A percentile compares a stretch with the other conserved stretches of the same genome.
Evolutionary conservation across 2,888 invertebrate genomes (phyloP).

Genomic region (Holacanthella duospinosa): DNA sequence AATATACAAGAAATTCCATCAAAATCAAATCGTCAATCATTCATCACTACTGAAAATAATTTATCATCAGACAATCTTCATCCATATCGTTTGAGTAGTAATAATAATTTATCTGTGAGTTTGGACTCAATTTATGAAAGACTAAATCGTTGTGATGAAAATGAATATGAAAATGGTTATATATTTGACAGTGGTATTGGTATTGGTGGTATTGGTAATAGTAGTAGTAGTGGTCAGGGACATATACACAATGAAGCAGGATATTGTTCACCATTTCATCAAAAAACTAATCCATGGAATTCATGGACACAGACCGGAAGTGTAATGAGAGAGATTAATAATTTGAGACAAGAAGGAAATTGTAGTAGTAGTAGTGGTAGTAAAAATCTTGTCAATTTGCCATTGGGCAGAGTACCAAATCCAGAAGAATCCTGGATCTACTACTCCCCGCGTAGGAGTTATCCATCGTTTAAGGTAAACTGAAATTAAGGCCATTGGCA

Average conservation of each 20-base stretch:
- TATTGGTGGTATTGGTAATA: neutral
- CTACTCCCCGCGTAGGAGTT: neutral
- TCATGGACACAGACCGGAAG: neutral
- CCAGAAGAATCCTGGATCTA: neutral
- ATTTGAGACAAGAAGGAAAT: neutral
- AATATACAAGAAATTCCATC: neutral
- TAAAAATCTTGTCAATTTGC: neutral
- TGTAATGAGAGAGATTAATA: too few species aligned
- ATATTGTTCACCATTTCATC: neutral
- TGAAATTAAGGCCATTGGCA: neutral
- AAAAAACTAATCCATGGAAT: neutral
- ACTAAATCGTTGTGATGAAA: constrained; percentile 13
- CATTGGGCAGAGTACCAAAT: neutral
- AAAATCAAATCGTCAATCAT: too few species aligned
- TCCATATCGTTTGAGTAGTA: too few species aligned
- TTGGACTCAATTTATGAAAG: constrained; percentile 36
- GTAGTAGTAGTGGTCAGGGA: neutral
- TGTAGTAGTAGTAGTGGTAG: neutral
- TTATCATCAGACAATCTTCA: neutral
- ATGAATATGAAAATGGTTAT: neutral
- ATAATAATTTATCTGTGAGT: constrained; percentile 16
- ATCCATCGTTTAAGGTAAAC: neutral
- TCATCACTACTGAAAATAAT: neutral
- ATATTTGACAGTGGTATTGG: too few species aligned
- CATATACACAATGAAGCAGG: neutral